Conservation (phyloP, 23 tunicate genomes). For the Halocynthia aurantium region DNA sequence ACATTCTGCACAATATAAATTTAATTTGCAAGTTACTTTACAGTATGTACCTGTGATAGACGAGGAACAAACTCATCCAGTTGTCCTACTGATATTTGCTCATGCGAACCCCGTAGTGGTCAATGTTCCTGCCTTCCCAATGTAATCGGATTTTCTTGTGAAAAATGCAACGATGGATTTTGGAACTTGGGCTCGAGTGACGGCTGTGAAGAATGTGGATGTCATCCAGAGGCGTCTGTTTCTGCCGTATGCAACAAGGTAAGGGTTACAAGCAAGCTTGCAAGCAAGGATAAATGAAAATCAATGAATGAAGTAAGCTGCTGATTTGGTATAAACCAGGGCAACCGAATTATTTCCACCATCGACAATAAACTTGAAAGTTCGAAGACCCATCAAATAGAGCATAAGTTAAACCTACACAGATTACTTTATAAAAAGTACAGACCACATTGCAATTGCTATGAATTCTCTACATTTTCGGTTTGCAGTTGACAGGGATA, state of each 20-base stretch:
- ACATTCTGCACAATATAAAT: too few species aligned
- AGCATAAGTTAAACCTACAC: too few species aligned
- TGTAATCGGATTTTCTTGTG: conserved; percentile 3
- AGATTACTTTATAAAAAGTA: too few species aligned
- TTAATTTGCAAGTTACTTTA: not conserved
- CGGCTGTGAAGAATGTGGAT: not conserved
- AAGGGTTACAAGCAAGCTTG: too few species aligned
- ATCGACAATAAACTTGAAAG: too few species aligned
- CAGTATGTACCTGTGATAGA: not conserved
- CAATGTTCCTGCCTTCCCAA: not conserved
- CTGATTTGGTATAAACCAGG: too few species aligned
- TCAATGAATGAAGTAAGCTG: too few species aligned
- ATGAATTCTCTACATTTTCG: not conserved
- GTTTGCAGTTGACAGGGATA: not conserved
- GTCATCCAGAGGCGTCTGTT: not conserved
- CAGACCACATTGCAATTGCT: too few species aligned
- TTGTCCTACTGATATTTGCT: not conserved
- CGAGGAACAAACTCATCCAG: conserved; percentile 1
- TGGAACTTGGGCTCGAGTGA: not conserved
- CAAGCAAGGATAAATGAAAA: too few species aligned
- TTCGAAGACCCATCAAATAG: too few species aligned
- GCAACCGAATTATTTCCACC: too few species aligned
- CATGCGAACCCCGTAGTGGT: not conserved
- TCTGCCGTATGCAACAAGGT: conserved; percentile 1
- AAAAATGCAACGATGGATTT: conserved; percentile 7